Base-by-base conservation (phyloP, 2,113 vertebrate species). In the Tyto alba region DNA sequence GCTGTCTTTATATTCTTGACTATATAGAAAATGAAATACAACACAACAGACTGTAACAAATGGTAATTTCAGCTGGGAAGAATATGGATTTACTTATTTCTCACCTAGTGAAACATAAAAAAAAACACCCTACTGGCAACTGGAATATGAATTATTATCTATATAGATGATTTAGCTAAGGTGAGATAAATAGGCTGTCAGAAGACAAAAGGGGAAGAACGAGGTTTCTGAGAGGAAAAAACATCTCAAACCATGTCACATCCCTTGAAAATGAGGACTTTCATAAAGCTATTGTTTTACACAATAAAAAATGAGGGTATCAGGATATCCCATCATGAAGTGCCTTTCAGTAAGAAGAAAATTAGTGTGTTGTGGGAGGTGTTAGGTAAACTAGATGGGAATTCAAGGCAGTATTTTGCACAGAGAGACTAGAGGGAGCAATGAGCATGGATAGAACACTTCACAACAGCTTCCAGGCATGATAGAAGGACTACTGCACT, bases 161-260 rank as follows among this genome's bases (percentile, higher is more conserved):
- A 62, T 41, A 88, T 2, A 90, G 68, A 83, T 90, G 81, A 94
- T 66, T 92, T 95, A 91, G 77, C 40, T 86, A 92, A 95, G 93
- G 83, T 87, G 48, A 95, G 68, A 95, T 67, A 90, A 90, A 95
- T 78, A 87, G 29, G 56, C 34, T 96, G 88, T 75, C 91, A 92
- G 57, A 68, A 74, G 43, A 64, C 43, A 85, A 88, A 82, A 41
- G 45, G 32, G 26, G 36, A 74, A 27, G 26, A 86, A 95, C 32
- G 14, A 89, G 23, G 52, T 63, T 95, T 90, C 68, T 26, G 47
- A 85, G 43, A 30, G 5, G 32, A 59, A 89, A 84, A 92, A 90
- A 13, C 22, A 26, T 85, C 75, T 81, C 32, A 71, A 89, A 78
- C 36, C 25, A 43, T 29, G 48, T 45, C 57, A 56, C 62, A 76